These are phyloP conservation scores for Rhopalosiphum nymphaeae DNA, from an alignment of 2,888 invertebrate genomes.

Conservation along the genomic window DNA sequence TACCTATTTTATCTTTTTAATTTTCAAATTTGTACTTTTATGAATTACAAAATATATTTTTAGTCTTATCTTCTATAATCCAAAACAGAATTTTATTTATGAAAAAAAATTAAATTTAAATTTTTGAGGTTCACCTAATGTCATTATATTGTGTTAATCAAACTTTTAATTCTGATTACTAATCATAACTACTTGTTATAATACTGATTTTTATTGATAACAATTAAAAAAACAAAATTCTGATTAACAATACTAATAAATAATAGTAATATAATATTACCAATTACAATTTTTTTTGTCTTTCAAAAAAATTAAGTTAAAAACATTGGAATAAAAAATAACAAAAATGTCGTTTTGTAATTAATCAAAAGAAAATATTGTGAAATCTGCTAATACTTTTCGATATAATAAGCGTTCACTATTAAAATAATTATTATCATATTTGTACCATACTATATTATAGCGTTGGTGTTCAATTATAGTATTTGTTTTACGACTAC, in stretches of 20 bases:
- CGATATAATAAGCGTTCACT: neutral
- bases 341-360: neutral
- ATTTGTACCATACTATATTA: neutral
- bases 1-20: neutral
- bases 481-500: neutral
- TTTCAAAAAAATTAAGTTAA: neutral
- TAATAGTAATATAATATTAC: no score
- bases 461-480: neutral
- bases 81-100: neutral
- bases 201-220: neutral
- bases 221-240: neutral
- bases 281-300: neutral
- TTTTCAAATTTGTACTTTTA: neutral
- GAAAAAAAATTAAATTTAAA: neutral
- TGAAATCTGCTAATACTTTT: neutral
- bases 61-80: neutral
- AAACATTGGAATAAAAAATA: neutral
- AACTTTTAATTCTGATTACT: neutral
- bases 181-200: neutral
- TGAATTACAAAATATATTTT: neutral
- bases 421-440: neutral
- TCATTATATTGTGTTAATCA: neutral
- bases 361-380: neutral
- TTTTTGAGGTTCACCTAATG: neutral
- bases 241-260: neutral